Evolutionary conservation across 2,888 invertebrate species (phyloP).

Genomic region (Mimumesa dahlbomi): DNA sequence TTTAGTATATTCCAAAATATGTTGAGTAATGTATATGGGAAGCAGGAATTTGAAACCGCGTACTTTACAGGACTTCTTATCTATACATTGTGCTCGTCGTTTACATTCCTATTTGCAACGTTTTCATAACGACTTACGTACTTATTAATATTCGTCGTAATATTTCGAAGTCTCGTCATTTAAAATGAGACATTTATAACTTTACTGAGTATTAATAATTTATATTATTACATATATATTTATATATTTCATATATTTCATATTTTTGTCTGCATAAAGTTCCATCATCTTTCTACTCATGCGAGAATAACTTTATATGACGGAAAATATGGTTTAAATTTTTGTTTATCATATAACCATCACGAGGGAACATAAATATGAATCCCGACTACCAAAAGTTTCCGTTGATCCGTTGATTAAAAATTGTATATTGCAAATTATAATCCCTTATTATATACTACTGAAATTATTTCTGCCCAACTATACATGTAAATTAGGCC

Average conservation of each 20-base stretch:
- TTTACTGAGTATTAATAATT: conserved; percentile 25
- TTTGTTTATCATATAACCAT: conserved; percentile 24
- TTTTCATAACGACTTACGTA: conserved; percentile 18
- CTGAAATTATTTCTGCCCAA: conserved; percentile 16
- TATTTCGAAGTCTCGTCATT: conserved; percentile 17
- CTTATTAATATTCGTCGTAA: conserved; percentile 23
- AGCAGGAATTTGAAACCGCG: conserved; percentile 25
- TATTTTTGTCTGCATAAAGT: conserved; percentile 47
- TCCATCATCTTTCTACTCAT: conserved; percentile 44
- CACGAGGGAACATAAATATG: conserved; percentile 16
- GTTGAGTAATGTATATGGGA: conserved; percentile 27
- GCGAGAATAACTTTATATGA: conserved; percentile 19
- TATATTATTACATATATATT: conserved; percentile 25
- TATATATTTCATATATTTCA: too few species aligned
- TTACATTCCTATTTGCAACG: conserved; percentile 25
- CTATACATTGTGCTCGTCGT: conserved; percentile 31
- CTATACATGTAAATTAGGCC: conserved; percentile 57
- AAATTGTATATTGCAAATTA: conserved; percentile 22
- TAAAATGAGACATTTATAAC: conserved; percentile 1
- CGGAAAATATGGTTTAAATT: conserved; percentile 21
- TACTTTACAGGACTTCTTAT: conserved; percentile 38
- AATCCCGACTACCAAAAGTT: conserved; percentile 16
- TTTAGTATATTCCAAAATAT: conserved; percentile 39
- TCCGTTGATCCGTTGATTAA: conserved; percentile 28
- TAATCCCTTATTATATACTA: conserved; percentile 19